These are phyloP conservation scores for Porites cylindrica DNA, from an alignment of 92 coral and sea anemone species.

Conservation along the genomic window DNA sequence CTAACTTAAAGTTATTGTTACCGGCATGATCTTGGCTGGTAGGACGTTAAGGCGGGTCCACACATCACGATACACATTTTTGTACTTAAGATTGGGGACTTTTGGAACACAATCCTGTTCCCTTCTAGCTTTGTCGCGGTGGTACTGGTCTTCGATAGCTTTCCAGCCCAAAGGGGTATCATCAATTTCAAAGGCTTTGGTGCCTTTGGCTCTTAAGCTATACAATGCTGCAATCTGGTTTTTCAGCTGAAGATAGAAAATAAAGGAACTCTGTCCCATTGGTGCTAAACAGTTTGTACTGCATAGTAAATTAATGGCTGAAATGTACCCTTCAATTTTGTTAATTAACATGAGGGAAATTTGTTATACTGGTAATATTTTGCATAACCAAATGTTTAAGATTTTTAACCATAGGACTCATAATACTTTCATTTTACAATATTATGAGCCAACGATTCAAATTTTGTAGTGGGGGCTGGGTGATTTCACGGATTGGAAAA, in stretches of 20 bases:
- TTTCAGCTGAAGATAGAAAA: slow-evolving; percentile 23
- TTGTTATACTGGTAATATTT: no score
- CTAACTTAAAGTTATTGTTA: neutral
- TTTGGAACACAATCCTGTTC: slow-evolving; percentile 22
- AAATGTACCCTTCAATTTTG: no score
- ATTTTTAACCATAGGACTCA: no score
- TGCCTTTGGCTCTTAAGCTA: slow-evolving; percentile 37
- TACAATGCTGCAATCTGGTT: slow-evolving; percentile 50
- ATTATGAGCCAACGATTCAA: no score
- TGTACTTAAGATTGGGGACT: slow-evolving; percentile 44
- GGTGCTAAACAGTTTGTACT: no score
- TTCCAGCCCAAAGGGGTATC: slow-evolving; percentile 39
- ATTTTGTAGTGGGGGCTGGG: no score
- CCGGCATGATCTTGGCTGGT: slow-evolving; percentile 63
- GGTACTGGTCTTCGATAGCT: slow-evolving; percentile 20
- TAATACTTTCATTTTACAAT: no score
- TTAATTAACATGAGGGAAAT: no score
- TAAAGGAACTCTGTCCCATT: no score
- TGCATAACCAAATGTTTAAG: no score
- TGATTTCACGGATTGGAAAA: no score
- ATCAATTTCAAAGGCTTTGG: slow-evolving; percentile 22
- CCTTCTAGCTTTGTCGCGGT: neutral
- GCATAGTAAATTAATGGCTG: no score
- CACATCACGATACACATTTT: slow-evolving; percentile 38
- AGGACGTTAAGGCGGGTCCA: slow-evolving; percentile 55